Evolutionary conservation across 2,113 vertebrate species (phyloP).

Genomic region (Cochlearius cochlearius): DNA sequence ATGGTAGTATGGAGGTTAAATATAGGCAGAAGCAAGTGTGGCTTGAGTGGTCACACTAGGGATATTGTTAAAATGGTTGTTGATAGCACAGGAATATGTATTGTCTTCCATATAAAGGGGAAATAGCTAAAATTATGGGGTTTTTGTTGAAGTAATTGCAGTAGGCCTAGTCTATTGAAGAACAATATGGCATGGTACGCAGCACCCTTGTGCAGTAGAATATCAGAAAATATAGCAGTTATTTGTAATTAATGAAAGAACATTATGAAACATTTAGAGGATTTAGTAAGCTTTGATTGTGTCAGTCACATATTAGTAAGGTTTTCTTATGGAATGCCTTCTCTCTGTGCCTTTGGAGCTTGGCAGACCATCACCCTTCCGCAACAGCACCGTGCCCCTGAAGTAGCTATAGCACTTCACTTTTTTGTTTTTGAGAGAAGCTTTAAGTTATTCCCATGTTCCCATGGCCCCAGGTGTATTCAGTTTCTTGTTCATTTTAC

Average conservation of each 20-base stretch:
- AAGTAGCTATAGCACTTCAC: not conserved
- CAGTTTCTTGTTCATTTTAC: not conserved
- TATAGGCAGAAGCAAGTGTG: not conserved
- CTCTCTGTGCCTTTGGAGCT: not conserved
- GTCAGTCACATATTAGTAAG: not conserved
- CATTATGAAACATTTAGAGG: not conserved
- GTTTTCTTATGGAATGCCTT: not conserved
- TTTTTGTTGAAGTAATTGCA: not conserved
- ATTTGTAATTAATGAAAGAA: not conserved
- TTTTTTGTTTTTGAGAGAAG: not conserved
- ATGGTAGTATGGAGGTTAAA: not conserved
- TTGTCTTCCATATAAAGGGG: not conserved
- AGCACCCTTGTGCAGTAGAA: not conserved
- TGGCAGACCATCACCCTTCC: not conserved
- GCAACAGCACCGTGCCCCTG: not conserved
- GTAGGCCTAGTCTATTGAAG: not conserved
- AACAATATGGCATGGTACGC: rapidly evolving
- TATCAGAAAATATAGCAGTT: not conserved
- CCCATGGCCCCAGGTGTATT: not conserved
- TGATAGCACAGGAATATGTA: not conserved
- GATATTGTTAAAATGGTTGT: not conserved
- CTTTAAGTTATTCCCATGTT: not conserved
- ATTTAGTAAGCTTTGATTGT: not conserved
- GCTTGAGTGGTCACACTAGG: not conserved
- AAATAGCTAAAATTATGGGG: not conserved